Evolutionary conservation across 2,888 invertebrate genomes (phyloP).

Genomic region (Ornithoptera alexandrae): DNA sequence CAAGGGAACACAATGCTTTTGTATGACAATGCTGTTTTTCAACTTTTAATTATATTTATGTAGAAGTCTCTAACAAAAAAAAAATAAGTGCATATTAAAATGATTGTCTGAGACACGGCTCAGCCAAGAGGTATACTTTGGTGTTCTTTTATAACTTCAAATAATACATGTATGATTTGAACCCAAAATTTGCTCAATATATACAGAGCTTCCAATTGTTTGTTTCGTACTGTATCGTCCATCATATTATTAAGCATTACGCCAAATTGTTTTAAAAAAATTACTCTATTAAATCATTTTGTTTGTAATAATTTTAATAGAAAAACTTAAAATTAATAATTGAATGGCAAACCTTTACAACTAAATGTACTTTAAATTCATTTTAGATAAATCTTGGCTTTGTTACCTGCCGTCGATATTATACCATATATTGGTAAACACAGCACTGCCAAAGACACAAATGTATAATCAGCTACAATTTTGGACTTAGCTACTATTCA

Average conservation of each 20-base stretch:
- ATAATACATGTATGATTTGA: conserved; percentile 25
- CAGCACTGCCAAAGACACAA: conserved; percentile 9
- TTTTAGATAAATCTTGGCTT: neutral
- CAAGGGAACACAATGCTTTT: neutral
- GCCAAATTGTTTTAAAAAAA: conserved; percentile 22
- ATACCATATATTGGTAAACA: neutral
- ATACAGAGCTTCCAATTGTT: conserved; percentile 57
- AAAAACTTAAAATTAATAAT: neutral
- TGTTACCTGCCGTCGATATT: neutral
- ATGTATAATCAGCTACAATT: neutral
- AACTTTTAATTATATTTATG: neutral
- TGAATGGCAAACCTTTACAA: conserved; percentile 8
- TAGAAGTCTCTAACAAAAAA: neutral
- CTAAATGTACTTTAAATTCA: neutral
- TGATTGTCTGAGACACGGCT: conserved; percentile 29
- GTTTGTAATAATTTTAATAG: conserved; percentile 14
- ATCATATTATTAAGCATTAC: conserved; percentile 18
- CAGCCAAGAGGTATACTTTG: conserved; percentile 29
- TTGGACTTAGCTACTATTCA: conserved; percentile 6
- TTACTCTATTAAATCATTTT: conserved; percentile 1
- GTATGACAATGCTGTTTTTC: neutral
- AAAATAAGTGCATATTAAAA: conserved; percentile 18
- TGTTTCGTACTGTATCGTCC: conserved; percentile 25
- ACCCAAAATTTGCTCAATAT: conserved; percentile 61
- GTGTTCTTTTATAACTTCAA: conserved; percentile 22